Base-by-base conservation (phyloP, 2,888 invertebrate species). In the Synanthedon andrenaeformis region DNA sequence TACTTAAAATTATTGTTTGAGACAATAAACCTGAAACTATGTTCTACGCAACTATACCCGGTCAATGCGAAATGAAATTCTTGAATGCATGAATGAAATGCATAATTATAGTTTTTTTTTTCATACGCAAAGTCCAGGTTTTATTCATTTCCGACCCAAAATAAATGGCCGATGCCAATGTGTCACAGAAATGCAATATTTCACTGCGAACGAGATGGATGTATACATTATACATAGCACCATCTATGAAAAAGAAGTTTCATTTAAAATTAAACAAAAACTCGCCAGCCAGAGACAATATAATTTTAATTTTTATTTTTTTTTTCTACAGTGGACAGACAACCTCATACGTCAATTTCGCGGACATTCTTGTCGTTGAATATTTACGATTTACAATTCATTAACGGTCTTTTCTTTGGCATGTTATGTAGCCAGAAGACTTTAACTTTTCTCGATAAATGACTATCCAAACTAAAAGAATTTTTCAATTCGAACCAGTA, bases 111-210 rank as follows among this genome's bases (percentile, higher is more conserved):
- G 59, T 56, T 62, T 63, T 74, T 63, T 74, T 67, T 61, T 59
- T 58, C 8, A 45, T n/a, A 45, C 13, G 14, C 45, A 54, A 59
- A 66, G 64, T 73, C 73, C 76, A 77, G 71, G 68, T 65, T 80
- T 82, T 84, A 85, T 85, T 83, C 69, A 83, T 76, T 79, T 74
- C 54, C 65, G 58, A 67, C 63, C 61, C 56, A 67, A 76, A 71
- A 86, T 66, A 82, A 84, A 86, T 83, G 72, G 70, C 71, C 68
- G 55, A 73, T 84, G 86, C 67, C 86, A 85, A 82, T 67, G 76
- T 81, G 79, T 76, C 56, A 14, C 14, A 5, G 55, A 65, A 67
- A 73, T 82, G 81, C 82, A 82, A 86, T 86, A 78, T 83, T 72
- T 86, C 82, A 72, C 62, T 62, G 65, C 62, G 61, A 71, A 75